phyloP scores from a whole-genome alignment of 2,797 vertebrate species.

The Poecilia velifera region DNA sequence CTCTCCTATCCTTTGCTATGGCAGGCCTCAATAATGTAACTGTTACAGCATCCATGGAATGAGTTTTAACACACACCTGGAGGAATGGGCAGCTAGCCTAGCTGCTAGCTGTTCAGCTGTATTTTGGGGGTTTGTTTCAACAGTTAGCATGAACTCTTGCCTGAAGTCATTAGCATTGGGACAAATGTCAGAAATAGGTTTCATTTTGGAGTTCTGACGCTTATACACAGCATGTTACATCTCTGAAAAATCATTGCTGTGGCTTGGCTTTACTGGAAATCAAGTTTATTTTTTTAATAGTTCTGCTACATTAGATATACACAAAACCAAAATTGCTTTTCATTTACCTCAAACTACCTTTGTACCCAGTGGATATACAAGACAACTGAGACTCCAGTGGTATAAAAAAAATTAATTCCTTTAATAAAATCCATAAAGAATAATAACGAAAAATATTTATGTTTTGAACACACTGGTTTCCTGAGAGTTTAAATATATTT shows the following conservation, averaged over 20 bases:
- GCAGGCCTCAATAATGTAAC: no score
- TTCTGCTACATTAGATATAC: not conserved
- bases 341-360: not conserved
- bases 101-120: not conserved
- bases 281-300: not conserved
- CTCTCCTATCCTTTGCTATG: no score
- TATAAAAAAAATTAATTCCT: not conserved
- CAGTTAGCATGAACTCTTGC: not conserved
- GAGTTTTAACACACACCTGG: no score
- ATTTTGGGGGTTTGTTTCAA: not conserved
- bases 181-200: not conserved
- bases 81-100: no score
- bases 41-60: no score
- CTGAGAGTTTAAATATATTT: not conserved
- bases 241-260: not conserved
- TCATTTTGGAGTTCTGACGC: not conserved
- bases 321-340: not conserved
- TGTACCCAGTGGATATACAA: not conserved
- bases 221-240: not conserved
- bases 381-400: not conserved
- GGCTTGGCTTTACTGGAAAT: not conserved
- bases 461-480: not conserved
- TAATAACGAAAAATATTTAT: not conserved
- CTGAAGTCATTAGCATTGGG: not conserved
- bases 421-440: not conserved